Conservation (phyloP, 1,140 invertebrate species). For the Euwallacea similis region DNA sequence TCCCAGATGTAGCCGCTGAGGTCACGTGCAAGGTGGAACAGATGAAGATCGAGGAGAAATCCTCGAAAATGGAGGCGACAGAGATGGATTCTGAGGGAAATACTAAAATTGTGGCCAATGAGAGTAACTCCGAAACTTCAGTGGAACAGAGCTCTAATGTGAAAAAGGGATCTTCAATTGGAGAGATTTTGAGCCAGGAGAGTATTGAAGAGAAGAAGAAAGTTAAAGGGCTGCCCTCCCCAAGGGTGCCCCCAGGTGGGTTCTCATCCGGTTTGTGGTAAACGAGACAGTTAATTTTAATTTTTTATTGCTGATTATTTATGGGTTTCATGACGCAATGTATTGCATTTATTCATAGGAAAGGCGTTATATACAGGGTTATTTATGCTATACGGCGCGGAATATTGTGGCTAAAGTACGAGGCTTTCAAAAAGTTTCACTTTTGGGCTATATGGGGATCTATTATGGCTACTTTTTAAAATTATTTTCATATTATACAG, state of each 20-base stretch:
- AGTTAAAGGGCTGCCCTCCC: slow-evolving; percentile 7
- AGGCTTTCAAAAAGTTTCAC: too few relatives aligned
- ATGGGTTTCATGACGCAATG: too few relatives aligned
- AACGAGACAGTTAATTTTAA: background rate
- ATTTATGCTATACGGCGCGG: too few relatives aligned
- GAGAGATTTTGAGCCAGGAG: slow-evolving; percentile 30
- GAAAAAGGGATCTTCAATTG: slow-evolving; percentile 26
- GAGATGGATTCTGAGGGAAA: slow-evolving; percentile 28
- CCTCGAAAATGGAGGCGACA: slow-evolving; percentile 16
- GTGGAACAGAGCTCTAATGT: slow-evolving; percentile 10
- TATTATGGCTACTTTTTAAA: too few relatives aligned
- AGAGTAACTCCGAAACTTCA: slow-evolving; percentile 14
- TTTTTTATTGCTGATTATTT: too few relatives aligned
- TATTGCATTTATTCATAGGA: too few relatives aligned
- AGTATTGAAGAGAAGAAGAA: slow-evolving; percentile 28
- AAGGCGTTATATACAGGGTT: too few relatives aligned
- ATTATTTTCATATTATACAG: too few relatives aligned
- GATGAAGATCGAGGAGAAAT: slow-evolving; percentile 17
- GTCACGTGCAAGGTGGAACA: slow-evolving; percentile 19
- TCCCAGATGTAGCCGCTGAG: slow-evolving; percentile 18
- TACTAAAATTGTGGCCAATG: slow-evolving; percentile 12
- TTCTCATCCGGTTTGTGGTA: slow-evolving; percentile 40
- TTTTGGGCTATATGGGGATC: too few relatives aligned
- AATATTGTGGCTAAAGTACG: too few relatives aligned
- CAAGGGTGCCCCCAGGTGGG: slow-evolving; percentile 36